Base-by-base conservation (phyloP, 2,113 vertebrate genomes). In the Felis chaus region DNA sequence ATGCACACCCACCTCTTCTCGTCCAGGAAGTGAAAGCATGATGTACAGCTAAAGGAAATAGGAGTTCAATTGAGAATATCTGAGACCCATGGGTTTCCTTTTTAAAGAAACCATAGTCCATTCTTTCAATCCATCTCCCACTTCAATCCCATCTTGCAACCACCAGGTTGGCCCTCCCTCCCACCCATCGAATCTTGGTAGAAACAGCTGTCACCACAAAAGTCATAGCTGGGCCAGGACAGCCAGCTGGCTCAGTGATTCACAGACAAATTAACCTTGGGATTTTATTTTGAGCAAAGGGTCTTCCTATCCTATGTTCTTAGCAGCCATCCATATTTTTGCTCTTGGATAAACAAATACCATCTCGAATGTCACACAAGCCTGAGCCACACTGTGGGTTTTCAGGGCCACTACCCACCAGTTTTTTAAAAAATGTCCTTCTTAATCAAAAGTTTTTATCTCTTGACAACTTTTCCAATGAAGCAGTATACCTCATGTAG, bases 171-270 rank as follows among this genome's bases (percentile, higher is more conserved):
- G 89, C 84, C 90, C 71, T 89, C 7, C 1, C 61, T 97, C 97
- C 86, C 93, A 94, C 95, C 81, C 68, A 7, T 91, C 92, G 95
- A 79, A 91, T 94, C 93, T 93, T 94, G 88, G 92, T 96, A 96
- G 95, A 95, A 97, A 97, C 94, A 98, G 94, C 97, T 98, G 97
- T 97, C 96, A 95, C 97, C 97, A 89, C 97, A 98, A 91, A 96
- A 97, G 91, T 94, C 96, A 91, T 79, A 79, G 68, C 73, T 76
- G 41, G 73, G 95, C 97, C 71, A 96, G 91, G 76, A 79, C 88
- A 93, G 97, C 92, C 97, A 98, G 95, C 96, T 98, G 97, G 97
- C 95, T 87, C 48, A 82, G 69, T 83, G 53, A 97, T 89, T 97
- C 97, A 97, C 96, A 97, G 95, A 78, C 71, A 95, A 85, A 76